Evolutionary conservation across 2,113 vertebrate species (phyloP).

Genomic region (Cyphomyrus discorhynchus): DNA sequence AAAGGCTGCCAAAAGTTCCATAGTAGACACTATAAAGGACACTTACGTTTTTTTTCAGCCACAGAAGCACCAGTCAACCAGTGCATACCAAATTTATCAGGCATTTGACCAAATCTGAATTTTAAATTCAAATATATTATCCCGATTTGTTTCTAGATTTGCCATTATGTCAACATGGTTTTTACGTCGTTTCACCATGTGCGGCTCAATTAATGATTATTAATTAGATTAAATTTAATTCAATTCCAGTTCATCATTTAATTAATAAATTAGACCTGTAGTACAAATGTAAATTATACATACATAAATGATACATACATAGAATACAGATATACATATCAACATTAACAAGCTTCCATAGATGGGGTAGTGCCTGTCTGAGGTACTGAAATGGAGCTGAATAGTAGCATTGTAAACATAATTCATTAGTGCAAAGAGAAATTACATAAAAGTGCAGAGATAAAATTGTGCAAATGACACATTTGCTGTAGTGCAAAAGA

Average conservation of each 20-base stretch:
- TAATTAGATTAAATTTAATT: not conserved
- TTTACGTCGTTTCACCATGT: not conserved
- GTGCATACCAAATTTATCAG: not conserved
- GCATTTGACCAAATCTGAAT: not conserved
- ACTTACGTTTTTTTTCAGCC: no score
- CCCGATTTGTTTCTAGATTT: not conserved
- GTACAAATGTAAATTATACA: no score
- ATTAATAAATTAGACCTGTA: no score
- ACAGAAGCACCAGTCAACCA: not conserved
- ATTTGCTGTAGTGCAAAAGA: not conserved
- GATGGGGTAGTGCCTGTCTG: not conserved
- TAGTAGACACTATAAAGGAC: no score
- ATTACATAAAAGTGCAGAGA: not conserved
- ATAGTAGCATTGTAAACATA: not conserved
- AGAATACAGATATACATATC: not conserved
- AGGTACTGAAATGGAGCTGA: not conserved
- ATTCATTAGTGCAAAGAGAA: not conserved
- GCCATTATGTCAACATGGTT: not conserved
- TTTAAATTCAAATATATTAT: not conserved
- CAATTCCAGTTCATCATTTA: no score
- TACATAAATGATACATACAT: no score
- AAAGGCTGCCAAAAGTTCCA: no score
- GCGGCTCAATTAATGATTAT: not conserved
- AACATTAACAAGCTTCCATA: not conserved
- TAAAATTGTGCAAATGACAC: not conserved